Evolutionary conservation across 2,888 invertebrate species (phyloP).

Genomic region (Allolobophora icterica): DNA sequence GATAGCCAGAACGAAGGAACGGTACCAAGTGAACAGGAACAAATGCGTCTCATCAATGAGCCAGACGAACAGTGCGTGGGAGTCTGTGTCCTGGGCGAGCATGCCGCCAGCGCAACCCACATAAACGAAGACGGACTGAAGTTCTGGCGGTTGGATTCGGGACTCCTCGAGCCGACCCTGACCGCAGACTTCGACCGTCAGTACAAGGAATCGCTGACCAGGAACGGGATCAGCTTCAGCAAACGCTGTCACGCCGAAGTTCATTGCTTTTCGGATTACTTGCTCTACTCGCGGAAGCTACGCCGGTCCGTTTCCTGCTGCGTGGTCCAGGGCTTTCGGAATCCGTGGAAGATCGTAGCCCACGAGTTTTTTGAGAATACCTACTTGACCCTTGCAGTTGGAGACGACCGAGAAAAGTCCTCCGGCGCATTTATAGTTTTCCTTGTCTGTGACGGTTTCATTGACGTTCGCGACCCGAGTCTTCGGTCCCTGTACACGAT

Average conservation of each 20-base stretch:
- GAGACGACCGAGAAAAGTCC: neutral
- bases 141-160: constrained; percentile 40
- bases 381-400: neutral
- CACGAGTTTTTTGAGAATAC: constrained; percentile 28
- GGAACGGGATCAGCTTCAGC: constrained; percentile 14
- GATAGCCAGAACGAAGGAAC: neutral
- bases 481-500: constrained; percentile 20
- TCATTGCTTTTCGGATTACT: constrained; percentile 18
- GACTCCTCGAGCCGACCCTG: constrained; percentile 13
- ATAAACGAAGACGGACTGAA: constrained; percentile 36
- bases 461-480: constrained; percentile 30
- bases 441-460: constrained; percentile 39
- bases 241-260: constrained; percentile 33
- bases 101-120: constrained; percentile 34
- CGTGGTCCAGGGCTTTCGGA: neutral
- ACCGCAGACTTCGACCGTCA: neutral
- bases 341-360: neutral
- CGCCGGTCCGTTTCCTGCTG: constrained; percentile 22
- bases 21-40: neutral
- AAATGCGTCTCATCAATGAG: constrained; percentile 37
- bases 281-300: constrained; percentile 38
- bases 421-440: neutral
- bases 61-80: constrained; percentile 42
- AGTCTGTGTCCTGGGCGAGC: constrained; percentile 20
- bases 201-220: constrained; percentile 28